Base-by-base conservation (phyloP, 2,113 vertebrate species). In the Petaurus breviceps region DNA sequence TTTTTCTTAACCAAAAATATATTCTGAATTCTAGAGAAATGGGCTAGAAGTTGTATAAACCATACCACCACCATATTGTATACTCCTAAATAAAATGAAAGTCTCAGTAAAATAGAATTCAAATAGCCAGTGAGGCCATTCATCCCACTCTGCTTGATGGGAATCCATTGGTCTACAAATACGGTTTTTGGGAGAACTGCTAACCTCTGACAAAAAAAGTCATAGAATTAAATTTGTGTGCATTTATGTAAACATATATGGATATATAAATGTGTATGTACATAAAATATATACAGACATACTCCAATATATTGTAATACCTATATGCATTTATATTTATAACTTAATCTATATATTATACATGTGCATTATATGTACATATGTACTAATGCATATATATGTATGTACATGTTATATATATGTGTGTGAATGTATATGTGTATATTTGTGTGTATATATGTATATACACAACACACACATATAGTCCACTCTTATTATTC, bases 1-100 rank as follows among this genome's bases (percentile, higher is more conserved):
- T 46, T 90, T 94, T 94, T 53, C 8, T 93, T 93, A 90, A 84
- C 26, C 91, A 93, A 91, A 90, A 94, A 92, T 91, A 61, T 25
- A n/a, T 94, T 57, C 31, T 92, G 93, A 51, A 26, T 50, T 91
- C 25, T 50, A 14, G 12, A 92, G 46, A 92, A 57, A 49, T 50
- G 94, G 77, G 37, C 84, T 68, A 28, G 46, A 68, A 90, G 68
- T 26, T 61, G 53, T 57, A 94, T 89, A 90, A 95, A 12, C 11
- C 47, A 28, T 51, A 57, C 14, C 28, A 68, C 57, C 8, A 26
- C 12, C 28, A 68, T 12, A 0, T 12, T 68, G 12, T 9, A 68
- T 68, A 11, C 3, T 68, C 28, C 57, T 7, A 93, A 51, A 96
- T n/a, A 91, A 91, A 92, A 28, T 3, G 61, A 94, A 31, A 93